phyloP scores from a whole-genome alignment of 23 tunicate genomes.

The Clavelina lepadiformis region DNA sequence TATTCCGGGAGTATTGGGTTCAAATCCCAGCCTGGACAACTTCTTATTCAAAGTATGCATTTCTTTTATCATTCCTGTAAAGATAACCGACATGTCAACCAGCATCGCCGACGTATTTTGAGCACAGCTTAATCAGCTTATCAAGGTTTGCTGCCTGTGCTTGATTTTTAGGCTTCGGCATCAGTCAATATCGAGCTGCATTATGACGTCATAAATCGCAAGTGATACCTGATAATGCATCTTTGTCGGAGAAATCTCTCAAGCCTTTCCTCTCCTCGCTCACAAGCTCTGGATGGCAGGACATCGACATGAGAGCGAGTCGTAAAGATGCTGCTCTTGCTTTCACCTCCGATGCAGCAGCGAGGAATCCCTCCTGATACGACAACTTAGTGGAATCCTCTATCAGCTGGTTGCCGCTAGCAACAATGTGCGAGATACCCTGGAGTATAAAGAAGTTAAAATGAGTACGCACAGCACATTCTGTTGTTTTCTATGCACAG shows the following conservation, averaged over 20 bases:
- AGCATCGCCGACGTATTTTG: no score
- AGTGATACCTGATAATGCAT: constrained; percentile 14
- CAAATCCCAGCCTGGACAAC: constrained; percentile 46
- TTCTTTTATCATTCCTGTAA: constrained; percentile 41
- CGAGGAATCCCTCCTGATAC: constrained; percentile 41
- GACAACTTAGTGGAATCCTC: constrained; percentile 48
- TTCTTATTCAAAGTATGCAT: constrained; percentile 50
- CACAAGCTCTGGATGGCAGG: constrained; percentile 38
- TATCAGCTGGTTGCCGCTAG: constrained; percentile 46
- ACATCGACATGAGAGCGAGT: constrained; percentile 22
- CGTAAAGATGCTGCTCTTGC: constrained; percentile 10
- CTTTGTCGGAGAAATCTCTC: constrained; percentile 29
- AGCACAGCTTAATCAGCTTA: constrained; percentile 3
- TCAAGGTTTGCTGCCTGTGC: no score
- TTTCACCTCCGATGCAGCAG: constrained; percentile 22
- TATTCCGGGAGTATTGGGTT: constrained; percentile 11
- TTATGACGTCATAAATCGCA: no score
- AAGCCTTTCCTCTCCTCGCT: constrained; percentile 35
- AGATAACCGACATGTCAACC: neutral
- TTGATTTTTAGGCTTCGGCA: no score
- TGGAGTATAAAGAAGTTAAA: constrained; percentile 1
- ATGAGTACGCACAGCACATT: no score
- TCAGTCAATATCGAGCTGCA: no score
- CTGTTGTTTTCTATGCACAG: no score
- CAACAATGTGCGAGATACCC: constrained; percentile 24